Conservation (phyloP, 2,113 vertebrate genomes). For the Nothocercus nigrocapillus region DNA sequence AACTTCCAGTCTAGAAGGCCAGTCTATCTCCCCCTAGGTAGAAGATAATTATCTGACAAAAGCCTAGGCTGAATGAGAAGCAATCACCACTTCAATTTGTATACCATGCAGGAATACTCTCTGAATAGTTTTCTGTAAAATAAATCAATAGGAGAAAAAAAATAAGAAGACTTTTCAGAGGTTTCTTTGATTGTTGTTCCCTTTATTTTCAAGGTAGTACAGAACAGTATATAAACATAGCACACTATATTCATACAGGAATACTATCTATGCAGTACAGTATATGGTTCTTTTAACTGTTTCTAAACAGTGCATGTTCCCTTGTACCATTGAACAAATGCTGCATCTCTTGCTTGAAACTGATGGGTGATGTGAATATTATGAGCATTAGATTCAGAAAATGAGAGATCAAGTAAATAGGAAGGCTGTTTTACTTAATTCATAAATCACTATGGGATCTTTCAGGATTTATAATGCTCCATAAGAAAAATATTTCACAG, state of each 20-base stretch:
- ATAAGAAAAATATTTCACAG: background rate
- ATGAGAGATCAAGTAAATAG: accelerated
- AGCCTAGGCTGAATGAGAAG: background rate
- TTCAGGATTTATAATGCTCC: background rate
- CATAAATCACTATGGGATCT: background rate
- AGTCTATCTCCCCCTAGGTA: background rate
- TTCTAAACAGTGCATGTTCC: background rate
- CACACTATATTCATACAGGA: background rate
- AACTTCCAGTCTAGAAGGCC: background rate
- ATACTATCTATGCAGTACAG: accelerated
- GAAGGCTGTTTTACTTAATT: background rate
- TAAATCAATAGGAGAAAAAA: background rate
- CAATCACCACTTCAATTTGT: background rate
- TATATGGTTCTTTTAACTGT: background rate
- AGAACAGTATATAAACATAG: background rate
- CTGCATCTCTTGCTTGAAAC: background rate
- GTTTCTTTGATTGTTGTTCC: background rate
- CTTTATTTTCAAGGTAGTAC: background rate
- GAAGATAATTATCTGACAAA: background rate
- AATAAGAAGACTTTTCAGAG: background rate
- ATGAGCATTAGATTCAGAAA: background rate
- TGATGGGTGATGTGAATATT: background rate
- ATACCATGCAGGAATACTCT: background rate
- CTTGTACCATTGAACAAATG: background rate
- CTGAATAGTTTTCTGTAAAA: background rate